phyloP scores from a whole-genome alignment of 2,113 vertebrate species.

The Cichladusa arquata region DNA sequence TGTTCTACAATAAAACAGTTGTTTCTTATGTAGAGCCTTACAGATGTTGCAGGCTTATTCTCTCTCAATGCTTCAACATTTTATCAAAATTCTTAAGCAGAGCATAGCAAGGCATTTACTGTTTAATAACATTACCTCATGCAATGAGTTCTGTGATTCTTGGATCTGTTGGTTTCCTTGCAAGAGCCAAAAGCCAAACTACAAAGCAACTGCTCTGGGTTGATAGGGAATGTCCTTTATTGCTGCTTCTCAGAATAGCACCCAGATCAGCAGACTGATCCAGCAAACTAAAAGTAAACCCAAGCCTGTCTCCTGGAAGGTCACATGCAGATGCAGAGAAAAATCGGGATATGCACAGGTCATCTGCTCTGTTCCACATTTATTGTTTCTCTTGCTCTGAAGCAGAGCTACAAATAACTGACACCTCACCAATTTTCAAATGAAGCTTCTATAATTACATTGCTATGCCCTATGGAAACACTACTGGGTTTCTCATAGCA shows the following conservation, averaged over 20 bases:
- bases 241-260: neutral
- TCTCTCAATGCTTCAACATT: neutral
- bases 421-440: neutral
- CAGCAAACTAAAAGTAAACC: neutral
- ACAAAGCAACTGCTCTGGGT: neutral
- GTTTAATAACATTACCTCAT: neutral
- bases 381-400: neutral
- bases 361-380: neutral
- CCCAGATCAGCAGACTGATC: neutral
- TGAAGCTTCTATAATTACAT: neutral
- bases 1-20: neutral
- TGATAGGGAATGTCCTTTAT: neutral
- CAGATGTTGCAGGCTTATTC: neutral
- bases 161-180: neutral
- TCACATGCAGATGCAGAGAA: neutral
- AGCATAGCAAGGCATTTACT: neutral
- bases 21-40: neutral
- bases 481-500: slow-evolving; percentile 6
- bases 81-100: neutral
- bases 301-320: neutral
- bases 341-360: neutral
- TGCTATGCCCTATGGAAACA: neutral
- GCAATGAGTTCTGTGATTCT: neutral
- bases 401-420: slow-evolving; percentile 2
- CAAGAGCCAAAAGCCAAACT: neutral